Evolutionary conservation across 2,797 vertebrate genomes (phyloP), one percentile per base, ranked within the genome.

Genomic region (Eleutherodactylus coqui): DNA sequence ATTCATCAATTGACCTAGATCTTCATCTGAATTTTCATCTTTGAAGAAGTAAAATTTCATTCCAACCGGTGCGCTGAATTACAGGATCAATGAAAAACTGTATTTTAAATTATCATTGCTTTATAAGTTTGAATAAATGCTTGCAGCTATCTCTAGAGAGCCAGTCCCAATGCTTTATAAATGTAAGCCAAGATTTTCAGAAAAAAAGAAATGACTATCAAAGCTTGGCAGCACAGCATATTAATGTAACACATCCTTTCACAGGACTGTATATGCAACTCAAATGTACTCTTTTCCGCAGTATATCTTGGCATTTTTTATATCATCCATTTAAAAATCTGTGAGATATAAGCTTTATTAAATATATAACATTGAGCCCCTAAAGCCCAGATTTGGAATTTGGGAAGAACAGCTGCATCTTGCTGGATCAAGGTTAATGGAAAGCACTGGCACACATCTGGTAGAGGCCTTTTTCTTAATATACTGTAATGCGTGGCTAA

Each of bases 141-240:
- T 27, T 29, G 67, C 21, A 69, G 79, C 38, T 73, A 58, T 82
- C 80, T 82, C 47, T 13, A 29, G 64, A 58, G 80, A 55, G n/a
- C 47, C 41, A 34, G n/a, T 72, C 34, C 49, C 32, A 38, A 36
- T 38, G 62, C 64, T 73, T 82, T 41, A 21, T 14, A 41, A 82
- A 72, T 51, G 64, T 55, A 82, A 53, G 9, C 43, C 5, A 53
- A 82, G 32, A 53, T 82, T 53, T n/a, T 34, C 7, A 16, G 43
- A 34, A 58, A 55, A 72, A 41, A 47, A 53, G 49, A 53, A 49
- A 24, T 17, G 14, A 49, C 24, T 38, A 82, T 82, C 32, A 82
- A 53, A 82, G 79, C 32, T 45, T 70, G 19, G 32, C 45, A 70
- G 45, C 24, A 2, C 34, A 19, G 34, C 14, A 73, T 72, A 82